Percentiles rank a stretch among this genome's conserved stretches.
These are phyloP conservation scores for Ceratina australensis DNA, from an alignment of 1,140 invertebrate species.

Conservation along the genomic window DNA sequence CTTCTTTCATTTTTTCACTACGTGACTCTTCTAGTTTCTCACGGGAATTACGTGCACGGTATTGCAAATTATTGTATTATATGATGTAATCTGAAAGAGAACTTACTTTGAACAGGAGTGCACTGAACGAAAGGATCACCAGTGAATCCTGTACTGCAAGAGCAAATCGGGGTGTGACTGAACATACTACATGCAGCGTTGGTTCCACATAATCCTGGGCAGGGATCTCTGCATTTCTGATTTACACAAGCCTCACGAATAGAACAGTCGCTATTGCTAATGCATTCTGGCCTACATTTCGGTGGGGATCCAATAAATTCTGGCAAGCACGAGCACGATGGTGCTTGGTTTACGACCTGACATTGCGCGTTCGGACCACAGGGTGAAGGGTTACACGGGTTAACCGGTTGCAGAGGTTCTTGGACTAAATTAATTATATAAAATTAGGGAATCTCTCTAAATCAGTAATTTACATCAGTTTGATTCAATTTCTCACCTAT, in stretches of 20 bases:
- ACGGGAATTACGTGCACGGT: too few relatives aligned
- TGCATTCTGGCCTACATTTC: slow-evolving; percentile 29
- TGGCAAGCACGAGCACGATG: slow-evolving; percentile 84
- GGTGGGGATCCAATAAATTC: slow-evolving; percentile 2
- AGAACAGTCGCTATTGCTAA: slow-evolving; percentile 5
- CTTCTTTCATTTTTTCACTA: too few relatives aligned
- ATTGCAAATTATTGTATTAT: too few relatives aligned
- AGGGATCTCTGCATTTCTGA: slow-evolving; percentile 86
- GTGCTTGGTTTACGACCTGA: slow-evolving; percentile 84
- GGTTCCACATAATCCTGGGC: slow-evolving; percentile 84
- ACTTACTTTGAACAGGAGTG: neutral
- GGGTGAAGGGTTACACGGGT: slow-evolving; percentile 81
- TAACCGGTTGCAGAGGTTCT: slow-evolving; percentile 65
- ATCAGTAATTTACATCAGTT: neutral
- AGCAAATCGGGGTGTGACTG: slow-evolving; percentile 87
- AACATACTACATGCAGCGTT: slow-evolving; percentile 87
- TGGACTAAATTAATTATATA: slow-evolving; percentile 67
- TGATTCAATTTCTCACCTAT: slow-evolving; percentile 63
- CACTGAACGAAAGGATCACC: slow-evolving; percentile 83
- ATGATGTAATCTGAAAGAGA: too few relatives aligned
- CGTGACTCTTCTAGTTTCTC: too few relatives aligned
- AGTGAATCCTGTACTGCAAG: slow-evolving; percentile 83
- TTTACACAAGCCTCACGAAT: slow-evolving; percentile 80
- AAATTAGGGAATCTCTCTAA: neutral
- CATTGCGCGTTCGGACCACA: slow-evolving; percentile 89